These are phyloP conservation scores for Melanotaenia boesemani DNA, from an alignment of 2,797 vertebrate genomes.

Conservation along the genomic window DNA sequence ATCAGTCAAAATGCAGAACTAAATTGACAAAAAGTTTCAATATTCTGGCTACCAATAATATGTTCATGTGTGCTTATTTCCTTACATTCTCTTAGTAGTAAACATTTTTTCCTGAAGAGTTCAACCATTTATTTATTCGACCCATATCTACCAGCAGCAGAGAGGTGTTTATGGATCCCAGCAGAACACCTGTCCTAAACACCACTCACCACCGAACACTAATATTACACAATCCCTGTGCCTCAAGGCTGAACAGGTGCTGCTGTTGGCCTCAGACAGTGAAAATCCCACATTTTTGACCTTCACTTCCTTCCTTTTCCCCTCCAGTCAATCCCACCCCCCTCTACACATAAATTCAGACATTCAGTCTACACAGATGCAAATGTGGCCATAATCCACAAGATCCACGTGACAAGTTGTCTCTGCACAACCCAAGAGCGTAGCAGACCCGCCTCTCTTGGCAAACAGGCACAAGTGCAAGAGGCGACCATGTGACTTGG, in stretches of 20 bases:
- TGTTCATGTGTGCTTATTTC: not conserved
- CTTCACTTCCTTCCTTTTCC: constrained; percentile 37
- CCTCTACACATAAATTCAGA: constrained; percentile 29
- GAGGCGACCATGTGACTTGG: constrained; percentile 31
- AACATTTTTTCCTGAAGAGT: not conserved
- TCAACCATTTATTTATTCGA: not conserved
- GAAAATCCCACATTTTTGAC: constrained; percentile 28
- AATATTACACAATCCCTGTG: constrained; percentile 22
- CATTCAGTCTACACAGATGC: constrained; percentile 43
- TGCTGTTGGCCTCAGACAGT: constrained; percentile 31
- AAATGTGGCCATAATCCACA: constrained; percentile 49
- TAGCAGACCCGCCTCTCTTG: constrained; percentile 25
- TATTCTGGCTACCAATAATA: not conserved
- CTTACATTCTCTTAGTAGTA: not conserved
- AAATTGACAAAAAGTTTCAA: not conserved
- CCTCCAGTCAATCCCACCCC: constrained; percentile 16
- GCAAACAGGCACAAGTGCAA: constrained; percentile 22
- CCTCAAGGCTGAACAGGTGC: constrained; percentile 64
- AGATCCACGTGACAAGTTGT: constrained; percentile 51
- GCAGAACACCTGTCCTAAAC: constrained; percentile 51
- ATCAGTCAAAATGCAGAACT: not conserved
- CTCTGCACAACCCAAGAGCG: constrained; percentile 34
- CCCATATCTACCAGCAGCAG: not conserved
- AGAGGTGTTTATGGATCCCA: constrained; percentile 30
- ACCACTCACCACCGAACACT: constrained; percentile 13